Base-by-base conservation (phyloP, 2,797 vertebrate species). In the Micropoecilia bifurca region DNA sequence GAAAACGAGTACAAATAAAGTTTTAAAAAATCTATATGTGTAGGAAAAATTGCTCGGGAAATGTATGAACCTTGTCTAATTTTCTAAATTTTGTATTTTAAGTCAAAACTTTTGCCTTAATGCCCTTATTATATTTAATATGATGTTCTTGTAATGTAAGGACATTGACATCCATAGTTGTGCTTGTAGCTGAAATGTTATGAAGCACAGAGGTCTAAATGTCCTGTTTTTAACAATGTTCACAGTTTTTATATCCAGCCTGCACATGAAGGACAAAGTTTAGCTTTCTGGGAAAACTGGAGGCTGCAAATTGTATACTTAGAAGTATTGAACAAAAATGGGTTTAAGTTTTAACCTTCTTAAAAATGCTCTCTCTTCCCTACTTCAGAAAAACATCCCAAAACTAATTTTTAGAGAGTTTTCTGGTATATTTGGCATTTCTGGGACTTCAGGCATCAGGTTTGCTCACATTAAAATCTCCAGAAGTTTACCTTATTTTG, bases 11-110 rank as follows among this genome's bases (percentile, higher is more conserved):
- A 5, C 1, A 6, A 71, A 36, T 74, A 83, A 50, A 25, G 47
- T 53, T 53, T 25, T 25, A 30, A 36, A 33, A 3, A 43, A 22
- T 61, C 0, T 61, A 22, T 2, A 71, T 73, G 41, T 6, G 16
- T 20, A 36, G 22, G 14, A 3, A 3, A 73, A 68, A 81, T 12
- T 50, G 41, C 48, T 66, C 3, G 30, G 41, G 6, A 73, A 79
- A 78, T 6, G 5, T n/a, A 12, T 81, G 33, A 80, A 20, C 12
- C n/a, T 45, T 30, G 80, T 83, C 66, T 73, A 79, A 30, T 22
- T 33, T 53, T 53, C 7, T 25, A 7, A 25, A 25, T 53, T 78
- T 6, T 36, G n/a, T n/a, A 61, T 28, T 41, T 57, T 57, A 30
- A 78, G 25, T 82, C 72, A 81, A 12, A 50, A 46, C 4, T 68